phyloP scores from a whole-genome alignment of 92 coral and sea anemone species.

The Parazoanthus darwini region DNA sequence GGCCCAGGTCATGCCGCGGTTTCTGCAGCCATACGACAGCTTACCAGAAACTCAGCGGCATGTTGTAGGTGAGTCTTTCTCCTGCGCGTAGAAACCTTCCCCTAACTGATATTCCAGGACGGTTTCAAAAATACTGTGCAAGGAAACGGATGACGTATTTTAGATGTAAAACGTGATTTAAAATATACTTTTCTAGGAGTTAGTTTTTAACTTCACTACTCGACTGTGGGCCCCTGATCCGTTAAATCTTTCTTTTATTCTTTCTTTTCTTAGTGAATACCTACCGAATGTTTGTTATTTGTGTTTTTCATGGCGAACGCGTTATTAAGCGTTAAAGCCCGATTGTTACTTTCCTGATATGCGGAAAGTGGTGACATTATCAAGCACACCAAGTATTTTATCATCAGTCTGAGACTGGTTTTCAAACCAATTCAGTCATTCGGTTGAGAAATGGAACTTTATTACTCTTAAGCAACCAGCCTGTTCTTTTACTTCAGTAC shows the following conservation, averaged over 20 bases:
- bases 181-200: too few species aligned
- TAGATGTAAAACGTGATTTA: too few species aligned
- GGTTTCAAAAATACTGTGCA: neutral
- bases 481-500: neutral
- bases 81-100: neutral
- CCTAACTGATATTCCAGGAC: neutral
- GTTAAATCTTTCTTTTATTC: too few species aligned
- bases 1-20: slow-evolving; percentile 75
- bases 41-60: slow-evolving; percentile 59
- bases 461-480: neutral
- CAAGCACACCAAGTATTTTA: neutral
- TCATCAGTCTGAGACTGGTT: neutral
- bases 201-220: too few species aligned
- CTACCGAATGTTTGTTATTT: too few species aligned
- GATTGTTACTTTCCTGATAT: too few species aligned
- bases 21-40: slow-evolving; percentile 66
- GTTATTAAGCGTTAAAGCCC: too few species aligned
- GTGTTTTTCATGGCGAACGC: too few species aligned
- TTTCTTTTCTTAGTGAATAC: too few species aligned
- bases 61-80: slow-evolving; percentile 62
- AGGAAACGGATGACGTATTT: too few species aligned
- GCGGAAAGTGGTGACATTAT: neutral
- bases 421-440: neutral
- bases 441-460: neutral
- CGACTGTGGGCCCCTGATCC: too few species aligned